Percentiles rank a stretch among this genome's conserved stretches.
Evolutionary conservation across 2,797 vertebrate species (phyloP).

Genomic region (Phylloscopus collybita): DNA sequence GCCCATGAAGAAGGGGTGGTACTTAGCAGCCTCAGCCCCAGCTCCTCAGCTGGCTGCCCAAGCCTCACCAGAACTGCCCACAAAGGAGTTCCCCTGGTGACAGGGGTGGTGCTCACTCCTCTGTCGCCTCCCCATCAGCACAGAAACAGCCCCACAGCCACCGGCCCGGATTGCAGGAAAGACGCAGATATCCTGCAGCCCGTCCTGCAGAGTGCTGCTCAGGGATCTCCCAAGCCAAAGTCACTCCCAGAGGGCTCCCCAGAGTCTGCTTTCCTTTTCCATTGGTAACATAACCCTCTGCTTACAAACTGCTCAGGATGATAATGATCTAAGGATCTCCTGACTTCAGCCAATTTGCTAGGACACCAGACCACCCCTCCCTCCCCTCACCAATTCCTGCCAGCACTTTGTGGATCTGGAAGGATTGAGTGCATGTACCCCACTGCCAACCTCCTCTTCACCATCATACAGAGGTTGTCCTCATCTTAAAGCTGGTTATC

Average conservation of each 20-base stretch:
- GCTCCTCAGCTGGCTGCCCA: not conserved
- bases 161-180: fast-evolving
- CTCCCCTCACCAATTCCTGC: not conserved
- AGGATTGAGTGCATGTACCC: not conserved
- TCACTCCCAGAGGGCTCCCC: not conserved
- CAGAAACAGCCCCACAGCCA: constrained; percentile 37
- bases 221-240: not conserved
- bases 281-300: not conserved
- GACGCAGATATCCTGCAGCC: not conserved
- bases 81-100: constrained; percentile 11
- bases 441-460: not conserved
- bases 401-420: not conserved
- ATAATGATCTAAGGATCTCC: not conserved
- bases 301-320: not conserved
- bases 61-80: constrained; percentile 20
- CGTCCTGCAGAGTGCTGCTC: constrained; percentile 21
- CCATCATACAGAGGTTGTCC: not conserved
- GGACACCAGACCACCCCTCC: not conserved
- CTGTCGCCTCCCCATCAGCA: constrained; percentile 13
- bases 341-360: not conserved
- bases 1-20: not conserved
- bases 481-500: not conserved
- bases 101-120: not conserved
- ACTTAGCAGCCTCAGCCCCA: not conserved
- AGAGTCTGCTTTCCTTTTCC: not conserved